Evolutionary conservation across 2,888 invertebrate genomes (phyloP), one percentile per base, ranked within the genome.

Genomic region (Patella pellucida): DNA sequence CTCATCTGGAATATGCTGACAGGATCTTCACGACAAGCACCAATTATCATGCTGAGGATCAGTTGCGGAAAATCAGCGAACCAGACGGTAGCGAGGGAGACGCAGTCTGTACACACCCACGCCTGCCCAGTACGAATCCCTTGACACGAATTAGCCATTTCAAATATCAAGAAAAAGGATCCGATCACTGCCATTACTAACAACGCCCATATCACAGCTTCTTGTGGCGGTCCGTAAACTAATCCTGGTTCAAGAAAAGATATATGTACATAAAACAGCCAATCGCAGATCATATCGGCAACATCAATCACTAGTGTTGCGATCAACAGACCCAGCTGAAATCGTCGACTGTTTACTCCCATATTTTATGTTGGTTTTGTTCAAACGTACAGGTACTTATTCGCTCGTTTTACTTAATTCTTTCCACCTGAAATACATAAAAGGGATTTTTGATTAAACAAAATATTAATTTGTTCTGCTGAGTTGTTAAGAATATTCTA

Each of bases 1-100:
- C 75, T 74, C 27, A 87, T 73, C 78, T 86, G 85, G 75, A 84
- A 86, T 54, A 82, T 77, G 56, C 86, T 87, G 77, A 85, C 79
- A 16, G 85, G 83, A 50, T 86, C 86, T 73, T 83, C 84, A n/a
- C 84, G 83, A 69, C 87, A 86, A 19, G 78, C 19, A 15, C 81
- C 82, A 51, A 86, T 79, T 62, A 81, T 76, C 54, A 83, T 72
- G 74, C 81, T 85, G 68, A 86, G 77, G 19, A 78, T 41, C 41
- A 41, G 41, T 70, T 79, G 79, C 1, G 83, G 81, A n/a, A 85
- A 75, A 69, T 86, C 85, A 56, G 82, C 83, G 0, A 84, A 41
- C 83, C 85, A 85, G 51, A 87, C 74, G 3, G 79, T 79, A 4
- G 85, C 19, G 1, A 82, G 78, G 2, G 84, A 83, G 23, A 79